Base-by-base conservation (phyloP, 2,888 invertebrate genomes). In the Patella pellucida region DNA sequence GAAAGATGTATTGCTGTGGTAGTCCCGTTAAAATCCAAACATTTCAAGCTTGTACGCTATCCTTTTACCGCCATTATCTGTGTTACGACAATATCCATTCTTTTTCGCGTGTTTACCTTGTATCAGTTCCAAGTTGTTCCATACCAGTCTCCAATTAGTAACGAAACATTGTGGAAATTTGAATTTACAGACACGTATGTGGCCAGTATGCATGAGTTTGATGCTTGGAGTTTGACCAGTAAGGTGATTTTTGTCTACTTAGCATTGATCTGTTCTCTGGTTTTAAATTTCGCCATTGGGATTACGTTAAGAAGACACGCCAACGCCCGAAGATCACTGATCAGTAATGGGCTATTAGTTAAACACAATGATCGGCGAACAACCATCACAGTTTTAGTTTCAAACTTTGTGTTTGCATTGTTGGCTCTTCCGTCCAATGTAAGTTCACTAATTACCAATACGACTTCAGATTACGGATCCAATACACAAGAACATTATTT, bases 11-110 rank as follows among this genome's bases (percentile, higher is more conserved):
- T 68, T 16, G 68, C 68, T 0, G 68, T 68, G 68, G 68, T 31
- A 12, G 23, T 23, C 68, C 68, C 68, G 16, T 31, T 68, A 15
- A 68, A 68, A 31, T 68, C 68, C 16, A 68, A 68, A 19, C 68
- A 31, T 15, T 23, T 68, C 68, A 19, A 15, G 14, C 16, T 68
- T 31, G 31, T 68, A 31, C 68, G 31, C 27, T 27, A 19, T 15
- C 68, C 68, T 15, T 23, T 15, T 1, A 4, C 31, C 14, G 68
- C 31, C 68, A 12, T 23, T 31, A 31, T 68, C 16, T 27, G 27
- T 15, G n/a, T 68, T 5, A 15, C 31, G 5, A 31, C 23, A 12
- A n/a, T 19, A 15, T n/a, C n/a, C 68, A 31, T 68, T 15, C 27
- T 68, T 15, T 68, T 27, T 31, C 68, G 23, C 23, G n/a, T 68